Percentiles rank a stretch among this genome's conserved stretches.
Evolutionary conservation across 2,113 vertebrate genomes (phyloP).

Genomic region (Leptobrachium ailaonicum): DNA sequence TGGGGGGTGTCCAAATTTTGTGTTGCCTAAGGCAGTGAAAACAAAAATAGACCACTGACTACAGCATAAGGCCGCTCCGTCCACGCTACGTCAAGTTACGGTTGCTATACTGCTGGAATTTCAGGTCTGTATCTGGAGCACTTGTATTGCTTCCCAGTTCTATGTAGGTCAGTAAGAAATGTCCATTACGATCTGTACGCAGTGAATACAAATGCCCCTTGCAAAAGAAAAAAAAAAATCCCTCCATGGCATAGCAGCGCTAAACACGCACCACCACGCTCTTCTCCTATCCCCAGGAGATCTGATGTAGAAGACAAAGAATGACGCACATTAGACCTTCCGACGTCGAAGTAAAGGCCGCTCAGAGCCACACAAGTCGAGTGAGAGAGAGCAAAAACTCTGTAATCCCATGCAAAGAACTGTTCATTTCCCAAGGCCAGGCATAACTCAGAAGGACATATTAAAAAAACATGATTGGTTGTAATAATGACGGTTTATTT

Average conservation of each 20-base stretch:
- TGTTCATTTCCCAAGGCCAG: conserved; percentile 14
- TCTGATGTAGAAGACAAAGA: conserved; percentile 39
- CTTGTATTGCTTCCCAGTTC: conserved; percentile 11
- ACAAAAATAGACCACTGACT: no score
- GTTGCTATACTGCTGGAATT: neutral
- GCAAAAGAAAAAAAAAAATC: conserved; percentile 13
- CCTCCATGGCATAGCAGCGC: conserved; percentile 20
- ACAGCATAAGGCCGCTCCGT: no score
- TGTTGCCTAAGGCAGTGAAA: no score
- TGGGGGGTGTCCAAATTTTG: no score
- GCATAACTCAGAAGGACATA: conserved; percentile 3
- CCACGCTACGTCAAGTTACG: no score
- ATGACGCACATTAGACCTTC: conserved; percentile 37
- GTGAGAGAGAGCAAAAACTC: conserved; percentile 11
- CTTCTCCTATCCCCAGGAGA: conserved; percentile 39
- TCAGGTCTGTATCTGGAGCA: conserved; percentile 21
- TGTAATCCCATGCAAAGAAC: conserved; percentile 19
- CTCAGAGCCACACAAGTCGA: conserved; percentile 36
- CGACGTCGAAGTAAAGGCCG: conserved; percentile 36
- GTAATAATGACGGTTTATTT: conserved; percentile 4
- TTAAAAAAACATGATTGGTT: conserved; percentile 12
- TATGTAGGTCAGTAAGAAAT: conserved; percentile 42
- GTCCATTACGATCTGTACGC: conserved; percentile 23
- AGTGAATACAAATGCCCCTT: conserved; percentile 32
- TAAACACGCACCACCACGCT: conserved; percentile 33